A percentile compares a stretch with the other conserved stretches of the same genome.
Evolutionary conservation across 1,140 invertebrate species (phyloP).

Genomic region (Holotrichia oblita): DNA sequence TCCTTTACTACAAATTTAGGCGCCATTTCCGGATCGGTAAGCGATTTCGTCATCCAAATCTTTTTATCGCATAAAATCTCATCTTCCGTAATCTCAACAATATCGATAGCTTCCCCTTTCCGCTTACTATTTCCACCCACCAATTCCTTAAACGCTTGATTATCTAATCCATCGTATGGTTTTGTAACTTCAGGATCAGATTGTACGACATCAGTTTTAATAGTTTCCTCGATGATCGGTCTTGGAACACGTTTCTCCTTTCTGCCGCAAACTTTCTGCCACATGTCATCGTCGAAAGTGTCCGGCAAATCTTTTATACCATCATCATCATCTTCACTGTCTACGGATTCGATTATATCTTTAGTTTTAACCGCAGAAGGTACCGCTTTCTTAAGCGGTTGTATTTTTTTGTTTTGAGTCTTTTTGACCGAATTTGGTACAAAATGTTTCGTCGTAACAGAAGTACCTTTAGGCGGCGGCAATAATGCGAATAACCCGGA

Average conservation of each 20-base stretch:
- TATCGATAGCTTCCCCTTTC: constrained; percentile 68
- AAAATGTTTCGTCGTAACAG: constrained; percentile 51
- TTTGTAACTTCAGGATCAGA: constrained; percentile 56
- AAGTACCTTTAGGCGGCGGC: constrained; percentile 53
- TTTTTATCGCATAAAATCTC: constrained; percentile 82
- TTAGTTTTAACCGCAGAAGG: neutral
- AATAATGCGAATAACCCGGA: constrained; percentile 52
- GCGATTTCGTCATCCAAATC: constrained; percentile 82
- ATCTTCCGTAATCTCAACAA: constrained; percentile 82
- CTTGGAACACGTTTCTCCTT: constrained; percentile 45
- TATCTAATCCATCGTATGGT: constrained; percentile 58
- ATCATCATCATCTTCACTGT: constrained; percentile 52
- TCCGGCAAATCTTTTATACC: constrained; percentile 55
- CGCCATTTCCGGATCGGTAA: constrained; percentile 73
- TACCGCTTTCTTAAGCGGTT: constrained; percentile 35
- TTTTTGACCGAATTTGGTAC: constrained; percentile 48
- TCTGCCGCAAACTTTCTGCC: constrained; percentile 56
- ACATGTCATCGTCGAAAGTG: constrained; percentile 58
- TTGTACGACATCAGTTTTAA: constrained; percentile 52
- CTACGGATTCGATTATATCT: constrained; percentile 40
- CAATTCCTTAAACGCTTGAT: constrained; percentile 62
- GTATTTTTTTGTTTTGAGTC: constrained; percentile 38
- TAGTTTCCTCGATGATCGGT: constrained; percentile 48
- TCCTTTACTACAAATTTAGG: constrained; percentile 65
- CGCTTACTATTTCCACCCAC: constrained; percentile 58